Base-by-base conservation (phyloP, 2,888 invertebrate species). In the Halocaridina rubra region DNA sequence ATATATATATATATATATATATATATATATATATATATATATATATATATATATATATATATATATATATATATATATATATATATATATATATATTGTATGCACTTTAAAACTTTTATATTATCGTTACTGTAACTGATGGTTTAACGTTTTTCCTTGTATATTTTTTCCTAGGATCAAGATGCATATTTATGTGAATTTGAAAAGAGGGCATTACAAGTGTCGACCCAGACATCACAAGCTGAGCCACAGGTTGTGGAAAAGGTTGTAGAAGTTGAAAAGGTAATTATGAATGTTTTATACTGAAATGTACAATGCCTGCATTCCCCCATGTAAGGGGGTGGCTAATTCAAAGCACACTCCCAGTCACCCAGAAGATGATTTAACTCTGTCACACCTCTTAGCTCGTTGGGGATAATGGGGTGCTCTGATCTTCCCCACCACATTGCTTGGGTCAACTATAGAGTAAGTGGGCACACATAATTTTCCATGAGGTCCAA, bases 171-270 rank as follows among this genome's bases (percentile, higher is more conserved):
- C 32, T 64, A 84, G 82, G 82, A 84, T 30, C 82, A 84, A 69
- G 82, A 77, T n/a, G 82, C 82, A 39, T 84, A 78, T 61, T 61
- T 84, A 53, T 78, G 77, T 78, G 82, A 84, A 24, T 84, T 84
- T 78, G 82, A 84, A 39, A 84, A 33, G 8, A 84, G 78, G 46
- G 82, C 82, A 19, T 53, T 78, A n/a, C 82, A 84, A 61, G 82
- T 78, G 13, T 71, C 78, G 4, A 84, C 82, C 16, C 78, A 84
- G 30, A 78, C 82, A 7, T 16, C 69, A 5, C 19, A 46, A 27
- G 61, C 82, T 29, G 72, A 78, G 72, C 69, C 69, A 69, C 29
- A 69, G 69, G 72, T 84, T 78, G 81, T 81, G 24, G 81, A 81
- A 75, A 81, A 81, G 75, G 75, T 81, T 74, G 82, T 84, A 27